Evolutionary conservation across 2,797 vertebrate species (phyloP), one percentile per base, ranked within the genome.

Genomic region (Epinephelus coioides): DNA sequence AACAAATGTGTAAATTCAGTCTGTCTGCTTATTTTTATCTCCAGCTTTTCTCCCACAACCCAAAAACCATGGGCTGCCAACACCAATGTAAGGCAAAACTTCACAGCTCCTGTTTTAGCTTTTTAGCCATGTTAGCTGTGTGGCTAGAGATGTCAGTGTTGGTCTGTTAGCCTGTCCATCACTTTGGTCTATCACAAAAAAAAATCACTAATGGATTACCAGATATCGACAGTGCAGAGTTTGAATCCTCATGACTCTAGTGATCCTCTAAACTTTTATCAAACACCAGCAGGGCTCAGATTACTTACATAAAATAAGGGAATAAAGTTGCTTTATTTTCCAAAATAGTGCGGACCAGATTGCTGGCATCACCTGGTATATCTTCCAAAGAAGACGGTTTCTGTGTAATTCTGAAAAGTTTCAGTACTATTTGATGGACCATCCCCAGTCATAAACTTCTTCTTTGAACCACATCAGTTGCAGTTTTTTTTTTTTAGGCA

Each of bases 31-130:
- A n/a, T 57, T 44, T 47, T 25, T 25, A 19, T 5, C 11, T 51
- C n/a, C 30, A 66, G 18, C 18, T 59, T 51, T 50, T 30, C 17
- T 51, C 7, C 38, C 8, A 8, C 38, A 9, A 30, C 30, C 30
- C 30, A 6, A 30, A 6, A 6, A 30, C 30, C 6, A 30, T 30
- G 30, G 6, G 34, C 34, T 70, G 21, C 44, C 44, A 30, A 62
- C 23, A 70, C 25, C 23, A 62, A 19, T 23, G 57, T 50, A 64
- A 64, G 12, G 15, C 19, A 61, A 57, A 73, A 76, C 30, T 60
- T 49, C 9, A 70, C 38, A 59, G 8, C 40, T 30, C 7, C 53
- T 46, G 65, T 44, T 53, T 3, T 44, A 60, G 61, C 56, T 46
- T 62, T 61, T 40, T 38, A 43, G 76, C 38, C 38, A 59, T 3